Percentiles rank a stretch among this genome's conserved stretches.
Conservation (phyloP, 2,797 vertebrate genomes). For the Sebastes paucispinis region DNA sequence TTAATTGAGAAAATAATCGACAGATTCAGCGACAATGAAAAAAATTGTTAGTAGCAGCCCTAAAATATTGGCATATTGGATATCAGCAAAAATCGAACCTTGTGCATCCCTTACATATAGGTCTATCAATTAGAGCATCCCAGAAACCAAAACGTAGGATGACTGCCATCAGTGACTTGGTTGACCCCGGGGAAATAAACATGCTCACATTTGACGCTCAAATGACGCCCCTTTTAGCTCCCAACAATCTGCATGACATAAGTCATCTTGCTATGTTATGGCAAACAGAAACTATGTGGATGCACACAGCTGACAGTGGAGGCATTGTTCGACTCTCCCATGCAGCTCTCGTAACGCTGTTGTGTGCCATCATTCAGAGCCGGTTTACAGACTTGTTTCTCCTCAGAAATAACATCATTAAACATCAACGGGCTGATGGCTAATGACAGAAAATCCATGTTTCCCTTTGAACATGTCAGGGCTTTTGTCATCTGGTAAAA, state of each 20-base stretch:
- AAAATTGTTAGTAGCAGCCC: too few relatives aligned
- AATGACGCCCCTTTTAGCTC: not conserved
- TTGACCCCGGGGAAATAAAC: conserved; percentile 1
- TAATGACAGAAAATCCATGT: not conserved
- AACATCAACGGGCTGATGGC: not conserved
- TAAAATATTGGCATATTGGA: not conserved
- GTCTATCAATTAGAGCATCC: not conserved
- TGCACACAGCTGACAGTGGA: conserved; percentile 55
- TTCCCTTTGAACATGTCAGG: not conserved
- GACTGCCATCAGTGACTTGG: not conserved
- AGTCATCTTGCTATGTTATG: conserved; percentile 45
- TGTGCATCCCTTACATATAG: not conserved
- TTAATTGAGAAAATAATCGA: too few relatives aligned
- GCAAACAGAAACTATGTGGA: conserved; percentile 58
- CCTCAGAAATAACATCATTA: conserved; percentile 1
- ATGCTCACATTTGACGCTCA: conserved; percentile 11
- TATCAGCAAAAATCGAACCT: not conserved
- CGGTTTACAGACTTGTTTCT: conserved; percentile 29
- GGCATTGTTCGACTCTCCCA: conserved; percentile 49
- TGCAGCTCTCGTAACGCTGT: conserved; percentile 23
- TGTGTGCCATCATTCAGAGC: conserved; percentile 19
- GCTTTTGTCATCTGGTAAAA: conserved; percentile 1
- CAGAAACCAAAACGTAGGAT: not conserved
- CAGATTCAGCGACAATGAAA: too few relatives aligned
- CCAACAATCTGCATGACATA: not conserved